Evolutionary conservation across 2,797 vertebrate species (phyloP), one percentile per base, ranked within the genome.

Genomic region (Botia kubotai): DNA sequence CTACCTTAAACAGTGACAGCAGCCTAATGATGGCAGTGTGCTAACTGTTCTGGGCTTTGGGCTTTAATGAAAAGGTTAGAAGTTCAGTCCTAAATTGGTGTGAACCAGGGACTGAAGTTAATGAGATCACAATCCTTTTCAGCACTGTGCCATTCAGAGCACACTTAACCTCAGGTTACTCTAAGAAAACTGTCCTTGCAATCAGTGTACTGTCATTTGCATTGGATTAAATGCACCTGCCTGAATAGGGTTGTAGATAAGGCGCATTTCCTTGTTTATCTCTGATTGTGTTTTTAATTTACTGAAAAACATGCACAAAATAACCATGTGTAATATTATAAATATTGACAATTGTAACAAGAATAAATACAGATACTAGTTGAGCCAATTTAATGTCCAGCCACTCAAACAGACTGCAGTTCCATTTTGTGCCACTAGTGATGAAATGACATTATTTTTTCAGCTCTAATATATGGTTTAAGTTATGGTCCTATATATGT

Each of bases 61-160:
- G 26, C 17, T 70, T 62, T 53, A 79, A 79, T 48, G 23, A 79
- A 65, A 52, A 79, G 77, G 69, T 72, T 72, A 72, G 12, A 79
- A 55, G 69, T 72, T 79, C 77, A 19, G 29, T 23, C 26, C 29
- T 60, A 79, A 79, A 79, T 79, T 72, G 69, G 77, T 53, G 29
- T 53, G 46, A 72, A 67, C 62, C 60, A 12, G 13, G 29, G 17
- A 67, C 50, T 67, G 17, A 67, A 58, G 60, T 73, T 66, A 80
- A 73, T 58, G 71, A 79, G 58, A 79, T 63, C 3, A 13, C 69
- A 72, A 43, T 55, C 29, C 12, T 79, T 50, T 48, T 53, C 46
- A 55, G 13, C 58, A 72, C 26, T 12, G 43, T 53, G 29, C 46
- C 29, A 58, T 79, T 65, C 1, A 66, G 5, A 29, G 21, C 69